phyloP scores from a whole-genome alignment of 2,888 invertebrate species.

The Empis livida region DNA sequence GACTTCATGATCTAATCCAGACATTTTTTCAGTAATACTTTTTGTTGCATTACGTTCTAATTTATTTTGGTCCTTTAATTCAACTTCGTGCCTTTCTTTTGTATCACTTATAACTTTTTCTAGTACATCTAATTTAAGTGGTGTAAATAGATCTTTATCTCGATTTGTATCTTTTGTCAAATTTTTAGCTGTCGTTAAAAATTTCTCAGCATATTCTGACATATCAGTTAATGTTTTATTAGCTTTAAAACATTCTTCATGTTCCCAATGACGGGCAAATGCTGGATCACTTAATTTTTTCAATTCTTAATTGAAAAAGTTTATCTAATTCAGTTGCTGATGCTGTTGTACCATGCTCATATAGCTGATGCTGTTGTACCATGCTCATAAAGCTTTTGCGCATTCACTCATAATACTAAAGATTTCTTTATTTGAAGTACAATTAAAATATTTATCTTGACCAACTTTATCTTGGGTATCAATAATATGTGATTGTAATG shows the following conservation, averaged over 20 bases:
- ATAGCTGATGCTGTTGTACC: no score
- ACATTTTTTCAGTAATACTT: constrained; percentile 77
- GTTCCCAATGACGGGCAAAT: constrained; percentile 73
- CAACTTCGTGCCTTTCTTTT: constrained; percentile 50
- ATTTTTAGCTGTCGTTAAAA: constrained; percentile 69
- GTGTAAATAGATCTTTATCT: constrained; percentile 76
- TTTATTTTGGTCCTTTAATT: constrained; percentile 48
- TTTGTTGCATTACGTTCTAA: constrained; percentile 58
- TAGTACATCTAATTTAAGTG: constrained; percentile 69
- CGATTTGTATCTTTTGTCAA: constrained; percentile 52
- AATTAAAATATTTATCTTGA: constrained; percentile 64
- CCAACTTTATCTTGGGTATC: constrained; percentile 74
- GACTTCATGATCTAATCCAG: constrained; percentile 76
- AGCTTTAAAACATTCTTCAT: constrained; percentile 80
- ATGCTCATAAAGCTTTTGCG: constrained; percentile 78
- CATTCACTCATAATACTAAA: constrained; percentile 57
- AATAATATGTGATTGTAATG: constrained; percentile 85
- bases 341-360: constrained; percentile 83
- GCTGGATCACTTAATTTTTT: constrained; percentile 60
- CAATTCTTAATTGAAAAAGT: constrained; percentile 57
- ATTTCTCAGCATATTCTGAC: constrained; percentile 68
- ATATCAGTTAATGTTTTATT: constrained; percentile 64
- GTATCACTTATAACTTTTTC: constrained; percentile 75
- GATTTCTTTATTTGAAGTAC: constrained; percentile 62
- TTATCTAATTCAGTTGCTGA: constrained; percentile 66